A percentile compares a stretch with the other conserved stretches of the same genome.
Evolutionary conservation across 2,113 vertebrate species (phyloP).

Genomic region (Takifugu flavidus): DNA sequence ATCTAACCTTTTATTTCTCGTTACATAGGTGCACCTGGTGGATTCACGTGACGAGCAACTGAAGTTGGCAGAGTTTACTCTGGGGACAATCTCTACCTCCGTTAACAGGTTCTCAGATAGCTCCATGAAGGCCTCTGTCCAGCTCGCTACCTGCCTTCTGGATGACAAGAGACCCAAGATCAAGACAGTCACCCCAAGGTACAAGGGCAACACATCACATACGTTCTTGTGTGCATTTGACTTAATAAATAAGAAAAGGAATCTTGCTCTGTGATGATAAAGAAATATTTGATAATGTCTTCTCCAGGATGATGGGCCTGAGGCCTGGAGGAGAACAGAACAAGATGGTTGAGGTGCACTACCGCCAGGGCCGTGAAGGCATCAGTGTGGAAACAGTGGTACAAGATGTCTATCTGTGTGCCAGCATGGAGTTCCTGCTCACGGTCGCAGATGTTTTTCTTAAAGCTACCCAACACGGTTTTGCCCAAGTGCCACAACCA

Average conservation of each 20-base stretch:
- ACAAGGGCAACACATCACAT: not conserved
- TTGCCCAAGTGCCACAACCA: constrained; percentile 71
- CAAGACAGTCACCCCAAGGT: constrained; percentile 89
- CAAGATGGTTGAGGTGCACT: constrained; percentile 90
- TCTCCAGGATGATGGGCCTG: constrained; percentile 89
- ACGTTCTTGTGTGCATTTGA: no score
- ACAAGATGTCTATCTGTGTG: constrained; percentile 91
- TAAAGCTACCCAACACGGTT: constrained; percentile 82
- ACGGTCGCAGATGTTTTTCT: constrained; percentile 91
- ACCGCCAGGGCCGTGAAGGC: constrained; percentile 83
- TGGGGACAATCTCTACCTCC: constrained; percentile 86
- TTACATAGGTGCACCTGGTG: constrained; percentile 45
- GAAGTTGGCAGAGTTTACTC: constrained; percentile 89
- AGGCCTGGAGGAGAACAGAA: constrained; percentile 85
- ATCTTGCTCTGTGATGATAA: not conserved
- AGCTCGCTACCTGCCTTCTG: constrained; percentile 85
- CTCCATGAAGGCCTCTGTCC: constrained; percentile 84
- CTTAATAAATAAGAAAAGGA: not conserved
- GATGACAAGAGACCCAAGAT: constrained; percentile 89
- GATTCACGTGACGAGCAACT: constrained; percentile 80
- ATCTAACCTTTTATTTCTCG: not conserved
- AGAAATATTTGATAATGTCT: not conserved
- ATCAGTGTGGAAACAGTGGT: constrained; percentile 79
- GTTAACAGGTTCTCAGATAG: constrained; percentile 87
- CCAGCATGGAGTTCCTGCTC: constrained; percentile 93